Percentiles rank a stretch among this genome's conserved stretches.
These are phyloP conservation scores for Copsychus sechellarum DNA, from an alignment of 2,113 vertebrate genomes.

Conservation along the genomic window DNA sequence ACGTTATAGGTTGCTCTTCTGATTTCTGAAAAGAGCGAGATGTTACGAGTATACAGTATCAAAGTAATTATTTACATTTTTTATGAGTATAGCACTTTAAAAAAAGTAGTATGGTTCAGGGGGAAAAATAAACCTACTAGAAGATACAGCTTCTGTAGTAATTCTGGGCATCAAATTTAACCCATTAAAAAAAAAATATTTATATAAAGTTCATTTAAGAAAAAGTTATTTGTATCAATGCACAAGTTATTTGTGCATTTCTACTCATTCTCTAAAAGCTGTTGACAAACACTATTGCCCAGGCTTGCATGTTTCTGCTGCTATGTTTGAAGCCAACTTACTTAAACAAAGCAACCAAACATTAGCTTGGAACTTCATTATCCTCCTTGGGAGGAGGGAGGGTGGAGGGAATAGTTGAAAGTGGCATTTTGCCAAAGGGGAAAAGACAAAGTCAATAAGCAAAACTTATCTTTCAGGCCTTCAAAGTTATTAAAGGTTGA, in stretches of 20 bases:
- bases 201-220: neutral
- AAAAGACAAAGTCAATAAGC: constrained; percentile 37
- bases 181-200: neutral
- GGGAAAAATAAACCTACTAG: neutral
- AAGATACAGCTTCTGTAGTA: neutral
- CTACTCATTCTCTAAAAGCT: neutral
- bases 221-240: neutral
- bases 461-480: constrained; percentile 35
- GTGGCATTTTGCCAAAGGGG: constrained; percentile 9
- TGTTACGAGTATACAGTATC: neutral
- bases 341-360: constrained; percentile 6
- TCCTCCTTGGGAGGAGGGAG: neutral
- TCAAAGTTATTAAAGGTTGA: constrained; percentile 38
- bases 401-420: neutral
- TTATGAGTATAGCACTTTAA: constrained; percentile 24
- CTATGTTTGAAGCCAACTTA: constrained; percentile 8
- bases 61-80: neutral
- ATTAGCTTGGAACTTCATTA: neutral
- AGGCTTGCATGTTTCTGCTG: constrained; percentile 45
- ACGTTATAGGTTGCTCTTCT: neutral
- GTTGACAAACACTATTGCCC: neutral
- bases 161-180: neutral
- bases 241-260: neutral
- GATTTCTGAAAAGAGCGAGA: neutral
- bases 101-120: neutral